Evolutionary conservation across 2,113 vertebrate genomes (phyloP), one percentile per base, ranked within the genome.

Genomic region (Epinephelus lanceolatus): DNA sequence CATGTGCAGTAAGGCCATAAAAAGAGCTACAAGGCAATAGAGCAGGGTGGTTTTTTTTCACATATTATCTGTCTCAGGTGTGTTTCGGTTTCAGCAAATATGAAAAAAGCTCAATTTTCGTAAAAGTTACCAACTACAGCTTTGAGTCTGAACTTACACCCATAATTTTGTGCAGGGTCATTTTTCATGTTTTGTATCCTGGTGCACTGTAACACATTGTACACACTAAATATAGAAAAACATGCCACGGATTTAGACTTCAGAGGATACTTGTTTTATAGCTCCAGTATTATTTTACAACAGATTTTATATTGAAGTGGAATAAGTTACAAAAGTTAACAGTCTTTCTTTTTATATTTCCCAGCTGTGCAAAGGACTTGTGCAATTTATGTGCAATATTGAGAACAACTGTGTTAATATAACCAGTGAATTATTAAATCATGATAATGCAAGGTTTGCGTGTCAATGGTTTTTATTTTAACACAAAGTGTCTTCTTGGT

Each of bases 351-450:
- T 81, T 60, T 25, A 71, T 67, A 67, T 81, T 66, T 67, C 6
- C 42, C 73, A 81, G 40, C 51, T 68, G 37, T 74, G 42, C 72
- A 80, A 87, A 73, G 40, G 47, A 86, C 21, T 70, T 1, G 4
- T 81, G 49, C 49, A 81, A 55, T 89, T 59, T n/a, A 47, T 37
- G 33, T 37, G 33, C 33, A 66, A 73, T 67, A 30, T 30, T 59
- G 33, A 72, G n/a, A 56, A 76, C 5, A 56, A 59, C 55, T 40
- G 40, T 80, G 63, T 82, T 18, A 89, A 72, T 1, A 73, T 27
- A 14, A 76, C 18, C 9, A 14, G 2, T 45, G 18, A 81, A 77
- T 78, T 71, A 89, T 71, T 60, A 76, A 84, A 80, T 53, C 5
- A 47, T 11, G 23, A 74, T 14, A 42, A 27, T 19, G 33, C 15